Evolutionary conservation across 2,888 invertebrate genomes (phyloP), one percentile per base, ranked within the genome.

Genomic region (Hydriomena furcata): DNA sequence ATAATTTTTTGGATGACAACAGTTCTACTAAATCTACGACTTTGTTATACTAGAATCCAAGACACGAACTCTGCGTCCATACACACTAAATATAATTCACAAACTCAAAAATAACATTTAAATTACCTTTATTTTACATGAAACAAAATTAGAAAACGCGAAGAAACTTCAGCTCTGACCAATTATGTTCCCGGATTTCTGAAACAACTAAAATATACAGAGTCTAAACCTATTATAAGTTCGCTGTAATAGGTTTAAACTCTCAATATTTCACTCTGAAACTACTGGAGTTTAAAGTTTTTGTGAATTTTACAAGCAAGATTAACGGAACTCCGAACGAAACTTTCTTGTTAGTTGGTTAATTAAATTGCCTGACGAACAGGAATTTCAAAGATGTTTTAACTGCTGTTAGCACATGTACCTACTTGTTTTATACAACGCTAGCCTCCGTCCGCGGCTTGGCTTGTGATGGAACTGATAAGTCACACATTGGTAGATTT

Each of bases 281-380:
- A 80, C 81, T 79, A 77, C 30, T 64, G 69, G n/a, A 66, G 63
- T 78, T 83, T 79, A 76, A 85, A 86, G 84, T 84, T 86, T 85
- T 85, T 83, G 80, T 78, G 71, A 85, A 82, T 85, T 86, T 85
- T 79, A 73, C 75, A 73, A 80, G 62, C 66, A 65, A 79, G 79
- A 84, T 81, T 79, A 76, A 71, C 68, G 55, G 68, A 67, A 69
- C 75, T 74, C 66, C 65, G 71, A 67, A 65, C 65, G 65, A 53
- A 78, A 80, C 62, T 82, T 82, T 71, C 43, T 49, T 41, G 44
- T 70, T 65, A 63, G 68, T 76, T 81, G 75, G 82, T 84, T 86
- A 82, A 83, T 84, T 79, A 75, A 81, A 79, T 55, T 49, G 41
- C 27, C 40, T 40, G 48, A 37, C 40, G 46, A 52, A 43, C 46